Conservation (phyloP, 2,113 vertebrate species). For the Pterocles burchelli region DNA sequence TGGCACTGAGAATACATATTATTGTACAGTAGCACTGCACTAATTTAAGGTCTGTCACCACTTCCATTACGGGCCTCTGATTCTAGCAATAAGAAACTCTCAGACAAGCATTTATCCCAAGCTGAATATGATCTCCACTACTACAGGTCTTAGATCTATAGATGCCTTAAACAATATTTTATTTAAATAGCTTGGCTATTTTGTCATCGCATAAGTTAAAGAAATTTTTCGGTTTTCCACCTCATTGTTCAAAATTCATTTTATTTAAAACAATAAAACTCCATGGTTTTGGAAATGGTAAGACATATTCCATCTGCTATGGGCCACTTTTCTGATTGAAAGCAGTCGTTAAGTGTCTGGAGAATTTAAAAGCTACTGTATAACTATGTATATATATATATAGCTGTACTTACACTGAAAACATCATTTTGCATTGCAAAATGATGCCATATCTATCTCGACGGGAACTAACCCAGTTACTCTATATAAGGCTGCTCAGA, state of each 20-base stretch:
- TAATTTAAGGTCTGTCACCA: conserved; percentile 66
- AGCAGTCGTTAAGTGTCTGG: background rate
- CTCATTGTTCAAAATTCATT: background rate
- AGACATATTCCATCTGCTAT: background rate
- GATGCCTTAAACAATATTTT: background rate
- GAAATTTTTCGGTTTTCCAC: background rate
- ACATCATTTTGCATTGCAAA: background rate
- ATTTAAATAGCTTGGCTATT: background rate
- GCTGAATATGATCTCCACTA: background rate
- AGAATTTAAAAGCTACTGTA: background rate
- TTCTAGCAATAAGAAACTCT: conserved; percentile 30
- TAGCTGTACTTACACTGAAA: background rate
- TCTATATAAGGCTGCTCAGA: background rate
- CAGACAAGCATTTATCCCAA: background rate
- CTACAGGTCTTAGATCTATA: background rate
- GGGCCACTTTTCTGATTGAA: background rate
- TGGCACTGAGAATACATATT: conserved; percentile 42
- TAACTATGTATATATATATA: background rate
- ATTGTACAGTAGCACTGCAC: conserved; percentile 54
- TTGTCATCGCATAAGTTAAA: background rate
- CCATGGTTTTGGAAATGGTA: background rate
- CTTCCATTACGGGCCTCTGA: conserved; percentile 25
- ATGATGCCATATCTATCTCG: background rate
- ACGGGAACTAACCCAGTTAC: background rate
- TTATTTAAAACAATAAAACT: background rate